phyloP scores from a whole-genome alignment of 2,113 vertebrate species.

The Porphyrio hochstetteri region DNA sequence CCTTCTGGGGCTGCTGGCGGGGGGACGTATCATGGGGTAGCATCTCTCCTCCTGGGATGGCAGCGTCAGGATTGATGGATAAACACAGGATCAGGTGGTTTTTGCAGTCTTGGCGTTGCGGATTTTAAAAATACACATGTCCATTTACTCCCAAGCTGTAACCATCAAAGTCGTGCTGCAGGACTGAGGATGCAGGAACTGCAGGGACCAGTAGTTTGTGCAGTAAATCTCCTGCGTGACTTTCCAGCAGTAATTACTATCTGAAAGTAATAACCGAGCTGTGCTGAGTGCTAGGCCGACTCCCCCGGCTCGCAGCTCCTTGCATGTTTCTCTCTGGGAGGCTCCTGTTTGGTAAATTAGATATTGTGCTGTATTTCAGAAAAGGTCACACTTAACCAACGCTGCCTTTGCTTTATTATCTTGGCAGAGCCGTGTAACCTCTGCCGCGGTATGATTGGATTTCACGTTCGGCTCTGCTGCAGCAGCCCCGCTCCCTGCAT shows the following conservation, averaged over 20 bases:
- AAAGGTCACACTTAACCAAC: slow-evolving; percentile 60
- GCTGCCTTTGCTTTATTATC: slow-evolving; percentile 62
- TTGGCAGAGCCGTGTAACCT: slow-evolving; percentile 49
- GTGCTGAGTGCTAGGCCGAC: background rate
- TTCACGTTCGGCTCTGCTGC: slow-evolving; percentile 17
- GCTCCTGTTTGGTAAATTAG: slow-evolving; percentile 71
- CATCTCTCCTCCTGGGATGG: background rate
- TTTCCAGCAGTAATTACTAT: slow-evolving; percentile 69
- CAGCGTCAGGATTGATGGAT: background rate
- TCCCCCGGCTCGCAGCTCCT: slow-evolving; percentile 56
- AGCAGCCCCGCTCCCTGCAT: slow-evolving; percentile 9
- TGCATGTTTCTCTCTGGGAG: slow-evolving; percentile 47
- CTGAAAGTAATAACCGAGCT: slow-evolving; percentile 65
- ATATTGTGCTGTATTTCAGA: slow-evolving; percentile 65
- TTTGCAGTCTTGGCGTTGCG: fast-evolving
- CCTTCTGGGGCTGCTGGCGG: fast-evolving
- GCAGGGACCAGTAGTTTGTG: slow-evolving; percentile 23
- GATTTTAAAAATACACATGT: background rate
- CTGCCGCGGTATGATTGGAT: slow-evolving; percentile 37
- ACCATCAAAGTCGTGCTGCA: background rate
- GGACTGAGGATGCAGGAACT: slow-evolving; percentile 30
- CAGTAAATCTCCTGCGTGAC: slow-evolving; percentile 61
- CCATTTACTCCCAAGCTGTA: background rate
- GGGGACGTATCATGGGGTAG: background rate
- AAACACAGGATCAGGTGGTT: background rate